These are phyloP conservation scores for Capreolus pygargus DNA, from an alignment of 2,113 vertebrate species.

Conservation along the genomic window DNA sequence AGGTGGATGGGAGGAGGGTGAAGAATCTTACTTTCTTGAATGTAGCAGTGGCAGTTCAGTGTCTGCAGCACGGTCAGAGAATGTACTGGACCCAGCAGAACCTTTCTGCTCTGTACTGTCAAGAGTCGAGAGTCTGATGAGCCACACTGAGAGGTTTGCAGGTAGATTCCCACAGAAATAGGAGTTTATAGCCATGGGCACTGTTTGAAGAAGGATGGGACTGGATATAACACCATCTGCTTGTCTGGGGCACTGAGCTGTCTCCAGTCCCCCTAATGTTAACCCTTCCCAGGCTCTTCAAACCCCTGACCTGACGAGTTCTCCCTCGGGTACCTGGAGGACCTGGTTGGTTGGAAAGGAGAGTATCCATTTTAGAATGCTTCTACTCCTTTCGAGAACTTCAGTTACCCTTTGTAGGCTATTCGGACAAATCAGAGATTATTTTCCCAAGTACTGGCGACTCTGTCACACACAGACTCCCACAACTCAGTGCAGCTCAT, in stretches of 20 bases:
- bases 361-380: neutral
- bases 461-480: neutral
- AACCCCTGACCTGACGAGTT: neutral
- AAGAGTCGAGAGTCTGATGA: neutral
- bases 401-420: neutral
- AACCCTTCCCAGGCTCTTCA: neutral
- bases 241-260: neutral
- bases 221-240: neutral
- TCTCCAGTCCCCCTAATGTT: neutral
- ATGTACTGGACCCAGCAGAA: no score
- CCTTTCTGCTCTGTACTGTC: accelerated
- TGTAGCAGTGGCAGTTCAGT: neutral
- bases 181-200: neutral
- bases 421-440: neutral
- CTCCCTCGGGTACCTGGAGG: neutral
- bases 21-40: neutral
- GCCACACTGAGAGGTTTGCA: neutral
- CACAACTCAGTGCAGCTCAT: neutral
- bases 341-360: neutral
- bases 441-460: neutral
- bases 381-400: neutral
- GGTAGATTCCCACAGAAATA: neutral
- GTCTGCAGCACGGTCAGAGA: neutral
- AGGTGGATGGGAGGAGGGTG: neutral
- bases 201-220: neutral